A percentile compares a stretch with the other conserved stretches of the same genome.
Evolutionary conservation across 2,113 vertebrate genomes (phyloP).

Genomic region (sheep (Ovis aries)): ARS-UI_Ramb_v3.0 NC_056055.1:18124001-18124500

Average conservation of each 20-base stretch:
- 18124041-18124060: not conserved
- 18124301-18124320: constrained; percentile 14
- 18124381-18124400: not conserved
- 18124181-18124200: not conserved
- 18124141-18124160: not conserved
- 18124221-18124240: not conserved
- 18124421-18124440: not conserved
- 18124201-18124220: not conserved
- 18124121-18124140: not conserved
- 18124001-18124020: not conserved
- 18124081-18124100: not conserved
- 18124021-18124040: not conserved
- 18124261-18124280: not conserved
- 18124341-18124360: not conserved
- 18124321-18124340: constrained; percentile 2
- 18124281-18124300: not conserved
- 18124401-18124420: not conserved
- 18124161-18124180: not conserved
- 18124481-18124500: not conserved
- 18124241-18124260: not conserved
- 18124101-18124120: not conserved
- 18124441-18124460: not conserved
- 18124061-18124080: not conserved
- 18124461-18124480: not conserved
- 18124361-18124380: not conserved